A percentile compares a stretch with the other conserved stretches of the same genome.
These are phyloP conservation scores for Centropristis striata DNA, from an alignment of 2,113 vertebrate species.

Conservation along the genomic window DNA sequence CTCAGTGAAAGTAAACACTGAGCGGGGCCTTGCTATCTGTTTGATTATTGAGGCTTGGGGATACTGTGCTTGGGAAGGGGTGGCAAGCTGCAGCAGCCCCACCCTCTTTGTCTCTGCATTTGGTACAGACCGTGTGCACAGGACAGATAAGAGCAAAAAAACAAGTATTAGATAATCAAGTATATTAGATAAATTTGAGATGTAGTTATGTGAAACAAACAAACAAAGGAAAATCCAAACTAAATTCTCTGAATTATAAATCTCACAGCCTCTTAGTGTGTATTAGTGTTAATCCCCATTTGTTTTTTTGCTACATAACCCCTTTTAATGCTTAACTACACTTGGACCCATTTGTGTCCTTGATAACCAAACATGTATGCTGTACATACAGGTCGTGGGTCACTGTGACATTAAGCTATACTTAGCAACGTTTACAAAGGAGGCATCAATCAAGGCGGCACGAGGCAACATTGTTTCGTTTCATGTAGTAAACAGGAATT, in stretches of 20 bases:
- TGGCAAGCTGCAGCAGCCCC: slow-evolving; percentile 18
- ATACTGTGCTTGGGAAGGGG: background rate
- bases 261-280: slow-evolving; percentile 8
- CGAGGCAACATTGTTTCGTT: slow-evolving; percentile 5
- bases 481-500: slow-evolving; percentile 25
- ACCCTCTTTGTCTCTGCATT: slow-evolving; percentile 60
- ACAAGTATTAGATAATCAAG: slow-evolving; percentile 9
- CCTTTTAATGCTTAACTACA: slow-evolving; percentile 17
- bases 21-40: slow-evolving; percentile 18
- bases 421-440: slow-evolving; percentile 56
- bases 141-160: slow-evolving; percentile 66
- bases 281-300: slow-evolving; percentile 33
- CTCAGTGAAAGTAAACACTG: slow-evolving; percentile 5
- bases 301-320: slow-evolving; percentile 24
- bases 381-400: slow-evolving; percentile 10
- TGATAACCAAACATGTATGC: slow-evolving; percentile 2
- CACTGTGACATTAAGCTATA: slow-evolving; percentile 49
- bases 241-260: slow-evolving; percentile 8
- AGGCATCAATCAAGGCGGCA: slow-evolving; percentile 35
- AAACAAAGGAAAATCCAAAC: background rate
- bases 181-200: slow-evolving; percentile 23
- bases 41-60: slow-evolving; percentile 26
- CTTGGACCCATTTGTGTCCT: background rate
- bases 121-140: slow-evolving; percentile 57
- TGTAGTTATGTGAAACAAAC: slow-evolving; percentile 1